Conservation (phyloP, 2,888 invertebrate genomes). For the Hecatera dysodea region DNA sequence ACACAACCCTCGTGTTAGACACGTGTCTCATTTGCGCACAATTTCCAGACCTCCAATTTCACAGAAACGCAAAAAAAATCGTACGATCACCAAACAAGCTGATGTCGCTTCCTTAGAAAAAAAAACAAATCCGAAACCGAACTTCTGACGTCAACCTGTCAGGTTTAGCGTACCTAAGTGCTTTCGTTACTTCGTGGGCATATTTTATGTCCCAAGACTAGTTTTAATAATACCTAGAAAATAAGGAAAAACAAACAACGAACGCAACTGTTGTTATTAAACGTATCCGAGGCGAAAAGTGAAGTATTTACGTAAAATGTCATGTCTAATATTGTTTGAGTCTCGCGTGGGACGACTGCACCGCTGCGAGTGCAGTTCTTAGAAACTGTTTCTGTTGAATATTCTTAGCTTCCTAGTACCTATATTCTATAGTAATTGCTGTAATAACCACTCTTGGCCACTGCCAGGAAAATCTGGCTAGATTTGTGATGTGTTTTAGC, state of each 20-base stretch:
- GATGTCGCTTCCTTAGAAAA: slow-evolving; percentile 1
- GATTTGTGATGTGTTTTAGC: not conserved
- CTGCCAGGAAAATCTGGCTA: not conserved
- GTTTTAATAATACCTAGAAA: slow-evolving; percentile 25
- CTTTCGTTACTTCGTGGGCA: not conserved
- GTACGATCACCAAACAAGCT: slow-evolving; percentile 8
- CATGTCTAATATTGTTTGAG: slow-evolving; percentile 45
- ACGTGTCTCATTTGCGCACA: not conserved
- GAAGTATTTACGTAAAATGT: slow-evolving; percentile 43
- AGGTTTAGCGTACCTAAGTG: slow-evolving; percentile 16
- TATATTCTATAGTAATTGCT: slow-evolving; percentile 12
- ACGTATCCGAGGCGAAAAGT: slow-evolving; percentile 14
- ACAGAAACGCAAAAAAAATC: slow-evolving; percentile 34
- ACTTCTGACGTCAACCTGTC: slow-evolving; percentile 8
- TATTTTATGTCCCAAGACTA: not conserved
- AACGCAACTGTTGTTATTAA: slow-evolving; percentile 26
- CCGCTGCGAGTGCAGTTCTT: slow-evolving; percentile 12
- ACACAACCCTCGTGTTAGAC: not conserved
- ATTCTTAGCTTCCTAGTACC: slow-evolving; percentile 6
- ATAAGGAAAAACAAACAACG: slow-evolving; percentile 35
- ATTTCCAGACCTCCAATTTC: slow-evolving; percentile 19
- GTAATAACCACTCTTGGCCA: too few relatives aligned
- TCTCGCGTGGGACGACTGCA: slow-evolving; percentile 15
- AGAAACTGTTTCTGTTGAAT: slow-evolving; percentile 14
- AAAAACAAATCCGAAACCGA: slow-evolving; percentile 21